phyloP scores from a whole-genome alignment of 2,113 vertebrate species.

The Lasiurus cinereus region DNA sequence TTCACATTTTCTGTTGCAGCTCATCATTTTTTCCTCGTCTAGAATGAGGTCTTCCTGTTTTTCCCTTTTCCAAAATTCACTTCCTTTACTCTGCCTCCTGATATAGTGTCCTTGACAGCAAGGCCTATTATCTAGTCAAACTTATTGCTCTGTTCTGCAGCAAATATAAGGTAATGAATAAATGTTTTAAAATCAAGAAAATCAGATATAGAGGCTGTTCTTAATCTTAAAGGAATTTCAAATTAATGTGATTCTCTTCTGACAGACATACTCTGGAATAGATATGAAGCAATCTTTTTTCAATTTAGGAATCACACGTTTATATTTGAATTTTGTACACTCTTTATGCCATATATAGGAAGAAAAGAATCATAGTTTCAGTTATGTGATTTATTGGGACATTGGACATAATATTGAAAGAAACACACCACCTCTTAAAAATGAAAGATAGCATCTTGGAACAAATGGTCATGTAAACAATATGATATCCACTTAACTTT shows the following conservation, averaged over 20 bases:
- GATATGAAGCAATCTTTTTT: background rate
- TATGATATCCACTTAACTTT: background rate
- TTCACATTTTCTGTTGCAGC: background rate
- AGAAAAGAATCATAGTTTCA: background rate
- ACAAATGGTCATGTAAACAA: background rate
- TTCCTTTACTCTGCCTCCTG: background rate
- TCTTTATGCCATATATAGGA: background rate
- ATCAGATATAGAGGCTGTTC: background rate
- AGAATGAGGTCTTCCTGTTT: background rate
- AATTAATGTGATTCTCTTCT: constrained; percentile 2
- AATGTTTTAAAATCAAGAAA: background rate
- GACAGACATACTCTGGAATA: background rate
- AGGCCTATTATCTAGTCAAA: background rate
- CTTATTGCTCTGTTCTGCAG: background rate
- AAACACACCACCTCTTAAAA: background rate
- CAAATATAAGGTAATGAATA: background rate
- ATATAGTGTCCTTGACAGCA: background rate
- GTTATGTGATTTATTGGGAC: background rate
- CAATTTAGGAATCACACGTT: background rate
- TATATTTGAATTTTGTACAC: background rate
- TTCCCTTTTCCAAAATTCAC: background rate
- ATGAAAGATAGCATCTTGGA: background rate
- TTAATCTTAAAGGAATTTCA: constrained; percentile 25
- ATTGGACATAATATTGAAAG: background rate
- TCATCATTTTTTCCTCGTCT: background rate